These are phyloP conservation scores for Danaus melanippus DNA, from an alignment of 1,140 invertebrate genomes.

Conservation along the genomic window DNA sequence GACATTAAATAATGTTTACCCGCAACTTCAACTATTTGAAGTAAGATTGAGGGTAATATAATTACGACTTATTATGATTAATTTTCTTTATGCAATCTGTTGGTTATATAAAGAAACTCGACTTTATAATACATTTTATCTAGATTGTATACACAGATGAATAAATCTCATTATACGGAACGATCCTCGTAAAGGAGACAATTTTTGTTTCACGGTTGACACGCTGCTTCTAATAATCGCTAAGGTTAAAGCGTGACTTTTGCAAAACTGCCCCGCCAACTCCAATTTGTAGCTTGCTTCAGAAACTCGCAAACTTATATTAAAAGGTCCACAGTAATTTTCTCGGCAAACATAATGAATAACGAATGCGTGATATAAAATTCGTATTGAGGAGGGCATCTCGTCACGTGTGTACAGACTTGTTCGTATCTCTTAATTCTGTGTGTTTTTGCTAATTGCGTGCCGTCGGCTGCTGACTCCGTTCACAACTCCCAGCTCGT, in stretches of 20 bases:
- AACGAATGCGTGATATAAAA: conserved; percentile 68
- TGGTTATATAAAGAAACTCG: no score
- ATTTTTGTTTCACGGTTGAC: conserved; percentile 40
- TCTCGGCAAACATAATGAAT: conserved; percentile 67
- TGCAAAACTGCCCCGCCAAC: conserved; percentile 50
- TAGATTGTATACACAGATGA: no score
- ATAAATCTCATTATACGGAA: conserved; percentile 29
- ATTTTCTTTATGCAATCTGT: no score
- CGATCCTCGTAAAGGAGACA: conserved; percentile 35
- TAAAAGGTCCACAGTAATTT: conserved; percentile 66
- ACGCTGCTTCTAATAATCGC: conserved; percentile 45
- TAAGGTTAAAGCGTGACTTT: conserved; percentile 48
- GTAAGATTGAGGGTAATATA: no score
- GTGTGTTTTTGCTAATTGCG: conserved; percentile 70
- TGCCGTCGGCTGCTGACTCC: conserved; percentile 40
- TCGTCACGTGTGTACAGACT: conserved; percentile 48
- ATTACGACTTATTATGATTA: no score
- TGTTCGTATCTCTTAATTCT: conserved; percentile 69
- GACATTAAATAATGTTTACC: no score
- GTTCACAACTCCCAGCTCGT: conserved; percentile 34
- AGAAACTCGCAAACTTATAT: conserved; percentile 59
- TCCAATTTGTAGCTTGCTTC: conserved; percentile 60
- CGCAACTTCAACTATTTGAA: no score
- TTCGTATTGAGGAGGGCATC: conserved; percentile 57
- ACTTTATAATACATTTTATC: neutral